Conservation (phyloP, 2,797 vertebrate species). For the Onychomys leucogaster region DNA sequence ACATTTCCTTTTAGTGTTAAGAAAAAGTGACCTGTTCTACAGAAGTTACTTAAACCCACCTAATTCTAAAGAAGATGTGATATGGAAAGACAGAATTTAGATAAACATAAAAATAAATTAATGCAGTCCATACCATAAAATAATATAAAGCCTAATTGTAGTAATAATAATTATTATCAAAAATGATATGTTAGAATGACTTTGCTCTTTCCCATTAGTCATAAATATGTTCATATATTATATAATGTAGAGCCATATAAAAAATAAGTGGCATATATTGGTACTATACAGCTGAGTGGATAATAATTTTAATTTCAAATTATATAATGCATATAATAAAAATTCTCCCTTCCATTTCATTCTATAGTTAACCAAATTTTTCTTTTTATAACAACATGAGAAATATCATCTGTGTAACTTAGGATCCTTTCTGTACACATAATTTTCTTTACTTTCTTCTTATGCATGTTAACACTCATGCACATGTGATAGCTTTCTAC, state of each 20-base stretch:
- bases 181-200: neutral
- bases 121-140: neutral
- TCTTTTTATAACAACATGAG: neutral
- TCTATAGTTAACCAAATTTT: neutral
- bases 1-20: neutral
- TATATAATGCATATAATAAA: neutral
- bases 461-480: neutral
- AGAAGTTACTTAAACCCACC: neutral
- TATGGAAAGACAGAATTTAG: neutral
- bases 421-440: neutral
- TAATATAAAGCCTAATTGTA: neutral
- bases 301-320: neutral
- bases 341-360: neutral
- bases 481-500: neutral
- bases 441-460: conserved; percentile 3
- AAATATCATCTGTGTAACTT: neutral
- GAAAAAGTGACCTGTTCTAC: neutral
- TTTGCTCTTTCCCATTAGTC: neutral
- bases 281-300: neutral
- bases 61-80: neutral
- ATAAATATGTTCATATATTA: neutral
- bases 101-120: neutral
- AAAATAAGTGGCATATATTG: neutral
- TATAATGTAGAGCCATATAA: neutral
- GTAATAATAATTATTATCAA: neutral